A percentile compares a stretch with the other conserved stretches of the same genome.
These are phyloP conservation scores for Acleris sparsana DNA, from an alignment of 2,888 invertebrate species.

Conservation along the genomic window DNA sequence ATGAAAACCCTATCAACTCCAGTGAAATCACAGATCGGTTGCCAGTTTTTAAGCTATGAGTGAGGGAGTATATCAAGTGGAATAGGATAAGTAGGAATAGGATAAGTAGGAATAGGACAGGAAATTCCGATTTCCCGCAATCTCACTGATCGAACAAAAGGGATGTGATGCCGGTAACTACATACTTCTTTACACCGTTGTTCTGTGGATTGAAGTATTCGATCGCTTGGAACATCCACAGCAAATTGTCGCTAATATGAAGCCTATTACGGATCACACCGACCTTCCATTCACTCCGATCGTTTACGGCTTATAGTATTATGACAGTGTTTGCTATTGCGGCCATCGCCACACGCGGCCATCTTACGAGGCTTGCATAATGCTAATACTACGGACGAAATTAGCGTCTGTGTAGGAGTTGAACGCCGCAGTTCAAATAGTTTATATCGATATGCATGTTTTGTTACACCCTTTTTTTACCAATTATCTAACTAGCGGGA, in stretches of 20 bases:
- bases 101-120: too few species aligned
- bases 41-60: too few species aligned
- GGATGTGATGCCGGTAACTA: too few species aligned
- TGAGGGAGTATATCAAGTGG: too few species aligned
- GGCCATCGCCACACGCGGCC: conserved; percentile 26
- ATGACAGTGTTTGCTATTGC: conserved; percentile 33
- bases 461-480: neutral
- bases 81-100: too few species aligned
- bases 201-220: too few species aligned
- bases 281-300: conserved; percentile 35
- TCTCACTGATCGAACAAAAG: too few species aligned
- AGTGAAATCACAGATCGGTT: too few species aligned
- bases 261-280: conserved; percentile 34
- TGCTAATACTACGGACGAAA: conserved; percentile 16
- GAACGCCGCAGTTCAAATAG: conserved; percentile 8
- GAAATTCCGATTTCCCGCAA: too few species aligned
- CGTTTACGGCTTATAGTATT: conserved; percentile 21
- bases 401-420: conserved; percentile 23
- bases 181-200: too few species aligned
- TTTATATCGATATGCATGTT: conserved; percentile 5
- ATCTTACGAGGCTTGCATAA: conserved; percentile 33
- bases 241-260: conserved; percentile 29
- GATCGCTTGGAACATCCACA: neutral
- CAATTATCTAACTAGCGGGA: neutral
- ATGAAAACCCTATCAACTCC: too few species aligned